These are phyloP conservation scores for Rhopalosiphum nymphaeae DNA, from an alignment of 2,888 invertebrate genomes.

Conservation along the genomic window DNA sequence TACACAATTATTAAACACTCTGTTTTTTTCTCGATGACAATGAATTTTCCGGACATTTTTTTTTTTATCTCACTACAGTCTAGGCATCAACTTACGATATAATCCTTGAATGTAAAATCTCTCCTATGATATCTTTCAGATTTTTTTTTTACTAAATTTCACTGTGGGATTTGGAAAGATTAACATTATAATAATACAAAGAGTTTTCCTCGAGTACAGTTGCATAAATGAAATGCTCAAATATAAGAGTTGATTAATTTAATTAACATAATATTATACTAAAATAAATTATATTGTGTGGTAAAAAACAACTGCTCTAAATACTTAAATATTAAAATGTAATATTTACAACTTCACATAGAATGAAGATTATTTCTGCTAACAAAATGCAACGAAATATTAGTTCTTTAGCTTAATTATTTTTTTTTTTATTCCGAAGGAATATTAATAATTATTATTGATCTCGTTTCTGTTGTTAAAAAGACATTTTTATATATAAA, in stretches of 20 bases:
- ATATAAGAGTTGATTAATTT: conserved; percentile 16
- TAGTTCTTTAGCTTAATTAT: not conserved
- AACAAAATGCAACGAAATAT: not conserved
- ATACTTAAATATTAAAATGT: not conserved
- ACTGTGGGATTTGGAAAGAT: not conserved
- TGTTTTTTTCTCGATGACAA: conserved; percentile 1
- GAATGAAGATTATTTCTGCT: not conserved
- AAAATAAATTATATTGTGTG: conserved; percentile 5
- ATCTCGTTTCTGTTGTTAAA: not conserved
- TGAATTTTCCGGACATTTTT: not conserved
- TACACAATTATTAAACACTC: conserved; percentile 28
- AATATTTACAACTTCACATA: not conserved
- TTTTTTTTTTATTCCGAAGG: not conserved
- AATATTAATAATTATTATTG: not conserved
- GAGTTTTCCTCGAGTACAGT: conserved; percentile 11
- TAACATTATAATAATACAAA: conserved; percentile 29
- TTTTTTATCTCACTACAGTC: not conserved
- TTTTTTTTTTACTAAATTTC: not conserved
- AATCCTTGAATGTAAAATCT: not conserved
- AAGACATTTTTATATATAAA: not conserved
- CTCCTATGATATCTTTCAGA: not conserved
- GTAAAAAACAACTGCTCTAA: conserved; percentile 3
- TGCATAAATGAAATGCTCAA: conserved; percentile 2
- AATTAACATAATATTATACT: conserved; percentile 17
- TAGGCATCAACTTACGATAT: not conserved